Evolutionary conservation across 2,797 vertebrate species (phyloP).

Genomic region (Poeciliopsis paucimaculata): DNA sequence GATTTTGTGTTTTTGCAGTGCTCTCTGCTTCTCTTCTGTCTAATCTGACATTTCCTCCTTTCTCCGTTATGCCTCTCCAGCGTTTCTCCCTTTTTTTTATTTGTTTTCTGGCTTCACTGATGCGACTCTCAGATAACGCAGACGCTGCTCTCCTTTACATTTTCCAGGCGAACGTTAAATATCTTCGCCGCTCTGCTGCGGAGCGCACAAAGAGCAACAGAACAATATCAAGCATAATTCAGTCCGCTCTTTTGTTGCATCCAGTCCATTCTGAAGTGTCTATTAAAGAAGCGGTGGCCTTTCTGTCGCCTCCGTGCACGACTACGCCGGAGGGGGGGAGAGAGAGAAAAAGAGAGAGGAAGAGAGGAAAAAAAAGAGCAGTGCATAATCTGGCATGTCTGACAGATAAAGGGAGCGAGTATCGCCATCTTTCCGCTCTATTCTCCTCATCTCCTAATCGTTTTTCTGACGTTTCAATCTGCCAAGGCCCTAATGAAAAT

Average conservation of each 20-base stretch:
- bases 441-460: slow-evolving; percentile 76
- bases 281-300: slow-evolving; percentile 74
- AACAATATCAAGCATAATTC: slow-evolving; percentile 73
- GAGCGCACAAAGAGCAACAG: slow-evolving; percentile 66
- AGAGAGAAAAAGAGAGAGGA: slow-evolving; percentile 23
- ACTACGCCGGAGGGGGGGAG: slow-evolving; percentile 51
- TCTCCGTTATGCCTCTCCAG: slow-evolving; percentile 6
- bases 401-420: slow-evolving; percentile 71
- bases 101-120: slow-evolving; percentile 42
- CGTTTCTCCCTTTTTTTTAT: slow-evolving; percentile 33
- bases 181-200: slow-evolving; percentile 64
- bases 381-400: slow-evolving; percentile 75
- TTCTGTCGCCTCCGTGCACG: slow-evolving; percentile 64
- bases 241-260: slow-evolving; percentile 64
- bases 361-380: slow-evolving; percentile 47
- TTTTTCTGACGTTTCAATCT: slow-evolving; percentile 81
- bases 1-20: too few relatives aligned
- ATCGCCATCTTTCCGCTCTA: slow-evolving; percentile 69
- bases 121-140: slow-evolving; percentile 42
- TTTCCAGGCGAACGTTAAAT: slow-evolving; percentile 70
- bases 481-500: slow-evolving; percentile 83
- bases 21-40: slow-evolving; percentile 23
- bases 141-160: slow-evolving; percentile 47
- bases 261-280: slow-evolving; percentile 72
- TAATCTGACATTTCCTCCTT: slow-evolving; percentile 2